A percentile compares a stretch with the other conserved stretches of the same genome.
Conservation (phyloP, 2,888 invertebrate species). For the Catocala fraxini region DNA sequence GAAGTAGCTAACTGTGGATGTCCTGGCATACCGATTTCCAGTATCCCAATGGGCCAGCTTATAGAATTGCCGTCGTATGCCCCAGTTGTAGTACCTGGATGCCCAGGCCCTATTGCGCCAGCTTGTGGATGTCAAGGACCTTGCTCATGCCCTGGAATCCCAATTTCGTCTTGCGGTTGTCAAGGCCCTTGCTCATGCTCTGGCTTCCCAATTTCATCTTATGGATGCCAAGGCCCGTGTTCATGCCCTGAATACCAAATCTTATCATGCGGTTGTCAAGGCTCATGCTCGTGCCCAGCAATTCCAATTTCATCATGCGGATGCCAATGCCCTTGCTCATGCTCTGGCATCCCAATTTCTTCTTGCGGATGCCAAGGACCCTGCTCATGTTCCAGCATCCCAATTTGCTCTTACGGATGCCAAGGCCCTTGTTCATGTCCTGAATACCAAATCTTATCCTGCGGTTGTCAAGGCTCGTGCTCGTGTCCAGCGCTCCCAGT, state of each 20-base stretch:
- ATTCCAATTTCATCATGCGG: conserved; percentile 11
- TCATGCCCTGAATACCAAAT: conserved; percentile 13
- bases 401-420: conserved; percentile 4
- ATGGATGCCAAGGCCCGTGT: conserved; percentile 19
- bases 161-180: conserved; percentile 2
- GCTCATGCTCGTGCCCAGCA: conserved; percentile 14
- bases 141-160: conserved; percentile 15
- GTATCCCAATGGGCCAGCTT: conserved; percentile 16
- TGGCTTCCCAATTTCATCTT: background rate
- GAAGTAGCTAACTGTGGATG: conserved; percentile 46
- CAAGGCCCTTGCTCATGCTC: conserved; percentile 13
- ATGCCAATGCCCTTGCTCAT: conserved; percentile 14
- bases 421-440: conserved; percentile 19
- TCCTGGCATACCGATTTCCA: conserved; percentile 8
- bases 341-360: background rate
- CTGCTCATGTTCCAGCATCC: conserved; percentile 14
- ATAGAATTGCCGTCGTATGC: conserved; percentile 42
- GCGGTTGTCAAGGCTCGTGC: conserved; percentile 18
- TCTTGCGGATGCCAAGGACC: conserved; percentile 9
- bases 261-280: conserved; percentile 15
- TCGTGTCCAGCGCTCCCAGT: conserved; percentile 9
- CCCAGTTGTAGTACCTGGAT: conserved; percentile 13
- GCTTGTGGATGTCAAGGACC: background rate
- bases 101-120: background rate
- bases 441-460: conserved; percentile 6